Conservation (phyloP, 2,797 vertebrate genomes). For the Tympanoctomys barrerae region DNA sequence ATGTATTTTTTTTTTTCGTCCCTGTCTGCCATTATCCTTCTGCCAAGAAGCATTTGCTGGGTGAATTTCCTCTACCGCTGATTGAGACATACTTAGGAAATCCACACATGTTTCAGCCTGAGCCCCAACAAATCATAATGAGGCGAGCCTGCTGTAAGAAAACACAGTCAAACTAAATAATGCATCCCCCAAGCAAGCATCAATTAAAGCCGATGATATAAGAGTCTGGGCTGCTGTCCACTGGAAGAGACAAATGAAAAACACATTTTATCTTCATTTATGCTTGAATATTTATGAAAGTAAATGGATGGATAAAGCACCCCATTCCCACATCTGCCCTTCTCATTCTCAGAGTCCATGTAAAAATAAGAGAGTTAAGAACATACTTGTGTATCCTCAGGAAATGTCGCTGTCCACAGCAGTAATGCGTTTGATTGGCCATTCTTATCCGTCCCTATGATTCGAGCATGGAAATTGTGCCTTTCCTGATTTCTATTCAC, state of each 20-base stretch:
- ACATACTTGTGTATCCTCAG: neutral
- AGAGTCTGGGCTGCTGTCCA: neutral
- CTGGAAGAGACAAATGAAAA: neutral
- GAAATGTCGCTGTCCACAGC: neutral
- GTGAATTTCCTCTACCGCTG: slow-evolving; percentile 34
- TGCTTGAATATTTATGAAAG: neutral
- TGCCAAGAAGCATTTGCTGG: slow-evolving; percentile 52
- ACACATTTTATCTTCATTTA: neutral
- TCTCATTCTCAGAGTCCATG: neutral
- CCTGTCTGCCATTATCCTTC: slow-evolving; percentile 41
- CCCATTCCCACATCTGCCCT: neutral
- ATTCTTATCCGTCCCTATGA: neutral
- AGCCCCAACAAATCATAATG: slow-evolving; percentile 28
- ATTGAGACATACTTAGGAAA: slow-evolving; percentile 55
- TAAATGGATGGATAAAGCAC: neutral
- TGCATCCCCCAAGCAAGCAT: neutral
- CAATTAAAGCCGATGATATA: neutral
- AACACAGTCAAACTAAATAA: neutral
- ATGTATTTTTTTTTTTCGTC: neutral
- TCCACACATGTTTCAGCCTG: neutral
- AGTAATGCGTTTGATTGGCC: neutral
- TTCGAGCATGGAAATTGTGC: neutral
- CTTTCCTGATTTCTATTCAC: neutral
- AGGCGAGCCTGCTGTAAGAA: slow-evolving; percentile 25
- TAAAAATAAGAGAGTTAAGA: neutral